Evolutionary conservation across 2,888 invertebrate species (phyloP).

Genomic region (Drosophila putrida): DNA sequence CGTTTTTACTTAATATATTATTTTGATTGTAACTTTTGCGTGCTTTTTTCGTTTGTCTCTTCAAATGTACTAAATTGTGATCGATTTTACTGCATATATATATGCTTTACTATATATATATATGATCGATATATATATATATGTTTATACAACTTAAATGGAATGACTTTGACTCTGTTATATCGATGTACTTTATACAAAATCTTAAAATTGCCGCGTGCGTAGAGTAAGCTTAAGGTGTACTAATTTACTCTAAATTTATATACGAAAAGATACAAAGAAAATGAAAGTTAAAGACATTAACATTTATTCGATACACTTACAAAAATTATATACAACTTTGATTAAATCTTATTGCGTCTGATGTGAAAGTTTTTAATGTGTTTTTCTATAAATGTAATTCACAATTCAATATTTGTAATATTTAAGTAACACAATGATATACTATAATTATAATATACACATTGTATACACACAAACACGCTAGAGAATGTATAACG

Average conservation of each 20-base stretch:
- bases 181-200: constrained; percentile 53
- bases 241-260: not conserved
- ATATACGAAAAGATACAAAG: constrained; percentile 1
- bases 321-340: constrained; percentile 22
- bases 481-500: constrained; percentile 14
- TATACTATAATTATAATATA: constrained; percentile 16
- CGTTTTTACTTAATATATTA: constrained; percentile 30
- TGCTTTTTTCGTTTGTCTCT: constrained; percentile 19
- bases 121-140: constrained; percentile 8
- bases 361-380: constrained; percentile 8
- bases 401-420: constrained; percentile 17
- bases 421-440: constrained; percentile 16
- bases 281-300: not conserved
- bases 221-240: constrained; percentile 22
- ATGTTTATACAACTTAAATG: constrained; percentile 28
- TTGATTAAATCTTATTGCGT: constrained; percentile 16
- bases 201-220: constrained; percentile 16
- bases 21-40: constrained; percentile 3
- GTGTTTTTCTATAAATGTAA: constrained; percentile 23
- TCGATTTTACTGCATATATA: constrained; percentile 43
- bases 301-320: constrained; percentile 23
- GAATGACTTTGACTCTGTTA: constrained; percentile 46
- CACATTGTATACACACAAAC: constrained; percentile 3
- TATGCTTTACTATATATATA: constrained; percentile 12
- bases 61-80: constrained; percentile 52